Base-by-base conservation (phyloP, 37 sponge, comb jelly and placozoan species). In the Spongilla lacustris region DNA sequence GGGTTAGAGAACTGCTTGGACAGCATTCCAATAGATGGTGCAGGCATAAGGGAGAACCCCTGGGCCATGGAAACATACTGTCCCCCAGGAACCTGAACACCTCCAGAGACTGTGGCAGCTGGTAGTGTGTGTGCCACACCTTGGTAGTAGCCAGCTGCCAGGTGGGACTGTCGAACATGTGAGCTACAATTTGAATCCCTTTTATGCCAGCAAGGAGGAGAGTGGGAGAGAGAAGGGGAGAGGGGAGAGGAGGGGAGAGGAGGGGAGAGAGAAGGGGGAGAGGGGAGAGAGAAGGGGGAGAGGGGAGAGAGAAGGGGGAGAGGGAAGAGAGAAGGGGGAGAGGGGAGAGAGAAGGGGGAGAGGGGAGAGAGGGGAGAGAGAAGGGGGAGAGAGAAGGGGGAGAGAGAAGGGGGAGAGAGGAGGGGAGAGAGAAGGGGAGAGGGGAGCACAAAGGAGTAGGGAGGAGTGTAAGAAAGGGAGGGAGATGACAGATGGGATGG, bases 81-180 rank as follows among this genome's bases (percentile, higher is more conserved):
- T 25, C 73, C 73, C 28, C 27, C 73, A 26, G 32, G 32, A 1
- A 32, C 41, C 41, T 41, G 73, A 73, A 73, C 28, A 26, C 2
- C 32, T 14, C 73, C 73, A 2, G 73, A 66, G 29, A 28, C 13
- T 0, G 79, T 50, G 26, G 38, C 79, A 17, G 50, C 30, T 1
- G 48, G 79, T 17, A 58, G 75, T 29, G 84, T 84, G 75, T 84
- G 84, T 29, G 76, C 75, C 69, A 3, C 41, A 9, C 41, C 41
- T 41, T 41, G 41, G 41, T 41, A 41, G 41, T 41, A 41, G 6
- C 41, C 41, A 6, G 41, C 6, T 9, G 41, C 6, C 68, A 69
- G 29, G 76, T 66, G 76, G 24, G 84, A 10, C 28, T 58, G 70
- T 32, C 36, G 67, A 29, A n/a, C 29, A 50, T 17, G 31, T 31